A percentile compares a stretch with the other conserved stretches of the same genome.
These are phyloP conservation scores for Leptopilina myrica DNA, from an alignment of 2,888 invertebrate species.

Conservation along the genomic window DNA sequence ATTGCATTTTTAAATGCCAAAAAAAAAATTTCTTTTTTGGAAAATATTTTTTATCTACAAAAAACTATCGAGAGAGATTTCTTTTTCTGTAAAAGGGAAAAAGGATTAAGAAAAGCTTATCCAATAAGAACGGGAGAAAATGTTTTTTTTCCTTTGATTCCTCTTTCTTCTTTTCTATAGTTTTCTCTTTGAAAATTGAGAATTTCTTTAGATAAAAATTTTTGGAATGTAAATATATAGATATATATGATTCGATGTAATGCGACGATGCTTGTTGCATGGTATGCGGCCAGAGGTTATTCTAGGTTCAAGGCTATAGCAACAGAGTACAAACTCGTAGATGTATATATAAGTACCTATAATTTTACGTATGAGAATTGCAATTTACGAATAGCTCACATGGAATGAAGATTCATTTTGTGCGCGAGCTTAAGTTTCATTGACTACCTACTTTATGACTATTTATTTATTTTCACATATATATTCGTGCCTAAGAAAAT, in stretches of 20 bases:
- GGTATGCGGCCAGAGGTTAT: constrained; percentile 39
- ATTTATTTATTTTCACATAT: constrained; percentile 3
- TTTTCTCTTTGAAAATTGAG: constrained; percentile 8
- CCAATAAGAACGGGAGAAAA: too few relatives aligned
- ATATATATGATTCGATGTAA: constrained; percentile 31
- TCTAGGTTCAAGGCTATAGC: constrained; percentile 35
- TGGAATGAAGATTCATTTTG: constrained; percentile 38
- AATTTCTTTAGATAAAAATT: constrained; percentile 11
- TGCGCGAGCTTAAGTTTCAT: constrained; percentile 22
- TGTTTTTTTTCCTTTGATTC: too few relatives aligned
- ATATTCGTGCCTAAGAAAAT: constrained; percentile 7
- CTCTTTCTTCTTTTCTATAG: neutral
- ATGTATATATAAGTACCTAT: constrained; percentile 31
- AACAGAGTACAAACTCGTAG: neutral
- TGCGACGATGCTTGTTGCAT: constrained; percentile 11
- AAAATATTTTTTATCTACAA: too few relatives aligned
- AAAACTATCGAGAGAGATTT: too few relatives aligned
- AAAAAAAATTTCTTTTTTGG: too few relatives aligned
- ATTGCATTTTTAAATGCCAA: too few relatives aligned
- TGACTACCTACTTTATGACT: constrained; percentile 35
- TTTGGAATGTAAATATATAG: neutral
- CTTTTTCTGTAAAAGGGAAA: too few relatives aligned
- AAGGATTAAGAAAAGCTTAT: too few relatives aligned
- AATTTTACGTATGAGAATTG: constrained; percentile 40
- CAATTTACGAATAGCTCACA: constrained; percentile 40